Base-by-base conservation (phyloP, 2,888 invertebrate species). In the Octodonta nipae region DNA sequence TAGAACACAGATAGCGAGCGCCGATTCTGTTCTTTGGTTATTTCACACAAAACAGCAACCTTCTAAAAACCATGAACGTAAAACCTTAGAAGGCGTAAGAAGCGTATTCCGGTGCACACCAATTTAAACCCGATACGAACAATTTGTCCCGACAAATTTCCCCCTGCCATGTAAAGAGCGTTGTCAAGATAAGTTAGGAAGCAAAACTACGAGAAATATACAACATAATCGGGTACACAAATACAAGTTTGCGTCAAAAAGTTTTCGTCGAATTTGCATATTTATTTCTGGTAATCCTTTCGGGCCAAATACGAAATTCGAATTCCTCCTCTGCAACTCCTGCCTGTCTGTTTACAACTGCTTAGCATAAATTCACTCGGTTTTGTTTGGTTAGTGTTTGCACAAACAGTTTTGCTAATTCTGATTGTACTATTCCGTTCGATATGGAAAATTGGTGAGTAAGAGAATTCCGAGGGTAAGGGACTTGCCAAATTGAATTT, bases 201-300 rank as follows among this genome's bases (percentile, higher is more conserved):
- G 30, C 26, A 14, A 30, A 28, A 36, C 32, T 20, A 28, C 36
- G 39, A 33, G 43, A 39, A 44, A 41, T 28, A 4, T 41, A 44
- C 37, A 43, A 39, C 42, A 39, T 45, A 46, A 48, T 48, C 48
- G 42, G 37, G 43, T 41, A 42, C 36, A 43, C 45, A 45, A 46
- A 48, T 45, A 44, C 40, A 44, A 43, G 39, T 45, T 31, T 22
- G 10, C 11, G 22, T 22, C 10, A 32, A 42, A 37, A 37, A 48
- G 48, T 42, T 49, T 50, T 44, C 42, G 43, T 44, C 26, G 26
- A 43, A 50, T 50, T 50, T 45, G 47, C 50, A 50, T 50, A 49
- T 50, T 50, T 50, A 45, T 48, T 43, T 41, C 40, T 38, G 40
- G 44, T 44, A 47, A 46, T 45, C 43, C 46, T 40, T 42, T 44